Evolutionary conservation across 2,888 invertebrate genomes (phyloP), one percentile per base, ranked within the genome.

Genomic region (Luperina nickerlii): DNA sequence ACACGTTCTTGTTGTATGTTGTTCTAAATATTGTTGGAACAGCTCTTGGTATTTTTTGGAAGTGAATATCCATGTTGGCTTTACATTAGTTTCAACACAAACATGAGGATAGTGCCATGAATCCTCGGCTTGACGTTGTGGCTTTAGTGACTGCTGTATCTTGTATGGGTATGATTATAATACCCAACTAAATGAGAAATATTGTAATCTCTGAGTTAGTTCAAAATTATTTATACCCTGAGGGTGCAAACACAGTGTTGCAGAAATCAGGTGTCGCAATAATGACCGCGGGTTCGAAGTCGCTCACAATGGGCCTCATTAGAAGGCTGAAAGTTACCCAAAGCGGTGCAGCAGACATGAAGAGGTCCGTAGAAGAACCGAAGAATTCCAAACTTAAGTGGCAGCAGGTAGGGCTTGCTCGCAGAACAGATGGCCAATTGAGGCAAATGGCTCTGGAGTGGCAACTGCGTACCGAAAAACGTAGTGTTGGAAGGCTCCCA

Each of bases 1-100:
- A 86, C 86, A 85, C 76, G 86, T 79, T 83, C 83, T 42, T 66
- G 76, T 24, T 84, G 63, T 75, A 77, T 70, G 54, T 78, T 72
- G 76, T 66, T 69, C 45, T 79, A 62, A 67, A 65, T 71, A 45
- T 65, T 74, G 51, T 69, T 78, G 71, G n/a, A 20, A 68, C 27
- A 69, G 48, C 57, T 77, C 51, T 74, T 62, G 68, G 60, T 74
- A 72, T 70, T 75, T 78, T 70, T 77, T 65, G 27, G 42, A 82
- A 69, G 71, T 66, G 73, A 82, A 81, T 75, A 80, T 62, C 54
- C 72, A 38, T 72, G 62, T 71, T 72, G 45, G 67, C 1, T 4
- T n/a, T 63, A 42, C 68, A 80, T 80, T 62, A 80, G 68, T 79
- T 72, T 48, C 24, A 60, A n/a, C 32, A 20, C 15, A 65, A 54